phyloP scores from a whole-genome alignment of 2,113 vertebrate genomes.

The Synchiropus splendidus region DNA sequence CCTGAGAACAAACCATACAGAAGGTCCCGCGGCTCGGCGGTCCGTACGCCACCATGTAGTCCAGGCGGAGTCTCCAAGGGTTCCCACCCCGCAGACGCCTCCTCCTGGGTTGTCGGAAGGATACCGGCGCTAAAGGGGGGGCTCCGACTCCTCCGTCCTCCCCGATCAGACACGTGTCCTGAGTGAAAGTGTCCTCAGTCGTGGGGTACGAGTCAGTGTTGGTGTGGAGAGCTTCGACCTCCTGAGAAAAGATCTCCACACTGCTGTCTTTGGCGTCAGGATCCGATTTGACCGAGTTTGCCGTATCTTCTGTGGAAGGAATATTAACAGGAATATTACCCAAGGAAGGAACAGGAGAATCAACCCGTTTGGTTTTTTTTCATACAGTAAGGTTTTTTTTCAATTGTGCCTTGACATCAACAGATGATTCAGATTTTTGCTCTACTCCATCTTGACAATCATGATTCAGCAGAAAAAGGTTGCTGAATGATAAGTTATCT shows the following conservation, averaged over 20 bases:
- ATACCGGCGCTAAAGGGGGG: slow-evolving; percentile 14
- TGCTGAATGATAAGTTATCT: no score
- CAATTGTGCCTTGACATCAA: no score
- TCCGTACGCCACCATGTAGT: slow-evolving; percentile 80
- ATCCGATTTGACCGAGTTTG: slow-evolving; percentile 55
- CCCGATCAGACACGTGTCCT: slow-evolving; percentile 39
- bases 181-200: slow-evolving; percentile 43
- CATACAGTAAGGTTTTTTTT: no score
- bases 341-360: no score
- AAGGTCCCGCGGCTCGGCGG: slow-evolving; percentile 70
- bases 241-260: slow-evolving; percentile 34
- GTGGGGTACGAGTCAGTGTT: slow-evolving; percentile 18
- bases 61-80: slow-evolving; percentile 75
- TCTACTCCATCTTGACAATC: no score
- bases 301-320: slow-evolving; percentile 32
- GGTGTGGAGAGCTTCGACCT: slow-evolving; percentile 28
- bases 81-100: slow-evolving; percentile 54
- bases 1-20: slow-evolving; percentile 82
- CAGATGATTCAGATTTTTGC: no score
- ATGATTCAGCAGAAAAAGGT: no score
- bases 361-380: no score
- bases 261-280: slow-evolving; percentile 51
- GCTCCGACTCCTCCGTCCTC: slow-evolving; percentile 34
- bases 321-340: no score
- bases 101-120: slow-evolving; percentile 37